A percentile compares a stretch with the other conserved stretches of the same genome.
phyloP scores from a whole-genome alignment of 2,888 invertebrate genomes.

The Hyposoter dolosus region DNA sequence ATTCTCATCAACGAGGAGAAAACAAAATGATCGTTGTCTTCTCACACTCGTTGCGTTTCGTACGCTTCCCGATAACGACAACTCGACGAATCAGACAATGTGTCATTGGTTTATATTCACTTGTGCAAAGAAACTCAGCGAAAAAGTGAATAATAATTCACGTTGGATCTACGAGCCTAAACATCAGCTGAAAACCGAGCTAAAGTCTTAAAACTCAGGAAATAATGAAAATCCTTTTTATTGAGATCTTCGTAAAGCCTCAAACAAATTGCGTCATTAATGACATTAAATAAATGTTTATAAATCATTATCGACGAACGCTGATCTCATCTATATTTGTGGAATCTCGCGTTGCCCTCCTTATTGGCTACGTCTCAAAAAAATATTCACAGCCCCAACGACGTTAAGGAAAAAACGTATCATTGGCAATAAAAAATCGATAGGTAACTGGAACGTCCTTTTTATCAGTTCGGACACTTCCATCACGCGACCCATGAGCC shows the following conservation, averaged over 20 bases:
- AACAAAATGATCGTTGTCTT: conserved; percentile 5
- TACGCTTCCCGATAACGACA: conserved; percentile 19
- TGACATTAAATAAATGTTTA: not conserved
- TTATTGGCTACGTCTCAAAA: conserved; percentile 43
- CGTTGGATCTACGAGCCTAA: not conserved
- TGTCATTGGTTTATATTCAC: not conserved
- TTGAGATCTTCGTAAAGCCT: not conserved
- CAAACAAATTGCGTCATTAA: not conserved
- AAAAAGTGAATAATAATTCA: conserved; percentile 1
- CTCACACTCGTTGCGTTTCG: not conserved
- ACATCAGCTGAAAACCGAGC: not conserved
- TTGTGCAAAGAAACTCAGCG: conserved; percentile 4
- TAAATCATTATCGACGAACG: not conserved
- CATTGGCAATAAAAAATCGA: not conserved
- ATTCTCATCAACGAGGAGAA: not conserved
- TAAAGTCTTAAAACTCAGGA: not conserved
- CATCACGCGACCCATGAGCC: not conserved
- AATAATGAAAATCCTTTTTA: not conserved
- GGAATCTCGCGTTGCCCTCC: conserved; percentile 3
- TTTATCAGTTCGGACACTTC: not conserved
- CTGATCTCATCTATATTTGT: not conserved
- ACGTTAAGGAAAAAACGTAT: not conserved
- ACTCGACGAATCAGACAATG: not conserved
- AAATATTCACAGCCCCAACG: not conserved
- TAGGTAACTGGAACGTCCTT: not conserved